A percentile compares a stretch with the other conserved stretches of the same genome.
These are phyloP conservation scores for Pollimyrus isidori DNA, from an alignment of 2,113 vertebrate genomes.

Conservation along the genomic window DNA sequence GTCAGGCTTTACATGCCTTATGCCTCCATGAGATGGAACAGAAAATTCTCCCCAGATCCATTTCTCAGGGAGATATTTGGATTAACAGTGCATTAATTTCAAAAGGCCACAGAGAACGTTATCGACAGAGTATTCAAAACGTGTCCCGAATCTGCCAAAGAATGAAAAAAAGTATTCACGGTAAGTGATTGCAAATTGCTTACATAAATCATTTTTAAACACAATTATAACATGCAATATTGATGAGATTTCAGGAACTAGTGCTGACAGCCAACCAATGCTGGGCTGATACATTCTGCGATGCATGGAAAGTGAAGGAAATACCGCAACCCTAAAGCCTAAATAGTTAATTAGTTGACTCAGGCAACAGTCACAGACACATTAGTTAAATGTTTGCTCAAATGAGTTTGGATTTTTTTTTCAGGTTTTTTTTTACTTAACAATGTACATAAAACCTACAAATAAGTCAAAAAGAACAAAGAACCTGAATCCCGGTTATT, in stretches of 20 bases:
- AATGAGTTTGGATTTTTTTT: neutral
- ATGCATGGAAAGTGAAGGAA: neutral
- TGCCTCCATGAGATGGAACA: neutral
- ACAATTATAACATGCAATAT: slow-evolving; percentile 3
- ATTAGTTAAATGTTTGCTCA: neutral
- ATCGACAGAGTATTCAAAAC: neutral
- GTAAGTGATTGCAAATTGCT: slow-evolving; percentile 1
- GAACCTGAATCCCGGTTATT: neutral
- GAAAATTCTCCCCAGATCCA: neutral
- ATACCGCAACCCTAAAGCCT: neutral
- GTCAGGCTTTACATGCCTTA: neutral
- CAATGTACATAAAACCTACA: neutral
- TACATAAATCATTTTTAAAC: slow-evolving; percentile 4
- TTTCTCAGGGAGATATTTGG: neutral
- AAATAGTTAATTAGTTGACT: neutral
- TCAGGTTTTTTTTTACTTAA: neutral
- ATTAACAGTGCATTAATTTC: slow-evolving; percentile 13
- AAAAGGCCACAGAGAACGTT: neutral
- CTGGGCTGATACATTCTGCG: neutral
- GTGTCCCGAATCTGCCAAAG: neutral
- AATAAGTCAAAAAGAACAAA: neutral
- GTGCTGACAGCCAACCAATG: neutral
- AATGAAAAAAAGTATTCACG: neutral
- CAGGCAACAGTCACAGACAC: neutral
- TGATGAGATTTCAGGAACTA: slow-evolving; percentile 1